Conservation (phyloP, 1,140 invertebrate species). For the Apis florea region DNA sequence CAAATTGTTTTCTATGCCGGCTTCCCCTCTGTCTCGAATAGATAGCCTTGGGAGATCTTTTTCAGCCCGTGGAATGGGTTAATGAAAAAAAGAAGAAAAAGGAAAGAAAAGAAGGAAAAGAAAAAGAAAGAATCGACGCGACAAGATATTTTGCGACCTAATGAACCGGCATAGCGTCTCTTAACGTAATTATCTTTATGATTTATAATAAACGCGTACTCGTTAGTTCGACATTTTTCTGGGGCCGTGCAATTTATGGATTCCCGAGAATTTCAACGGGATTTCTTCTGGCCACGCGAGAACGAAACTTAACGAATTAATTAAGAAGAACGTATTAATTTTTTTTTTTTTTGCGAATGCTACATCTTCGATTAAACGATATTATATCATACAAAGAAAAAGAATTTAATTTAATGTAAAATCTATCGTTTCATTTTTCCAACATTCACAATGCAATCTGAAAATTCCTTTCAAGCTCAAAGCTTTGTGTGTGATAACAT, state of each 20-base stretch:
- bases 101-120: conserved; percentile 38
- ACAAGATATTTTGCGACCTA: conserved; percentile 56
- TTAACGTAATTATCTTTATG: conserved; percentile 63
- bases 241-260: background rate
- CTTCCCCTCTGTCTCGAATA: conserved; percentile 34
- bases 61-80: background rate
- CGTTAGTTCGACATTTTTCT: conserved; percentile 6
- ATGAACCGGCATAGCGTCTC: conserved; percentile 50
- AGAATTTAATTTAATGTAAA: too few species aligned
- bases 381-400: too few species aligned
- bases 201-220: conserved; percentile 53
- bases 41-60: conserved; percentile 54
- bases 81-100: conserved; percentile 38
- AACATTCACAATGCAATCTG: too few species aligned
- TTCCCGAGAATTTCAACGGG: background rate
- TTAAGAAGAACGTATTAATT: too few species aligned
- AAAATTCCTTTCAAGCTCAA: too few species aligned
- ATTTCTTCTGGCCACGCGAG: background rate
- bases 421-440: too few species aligned
- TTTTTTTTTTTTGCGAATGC: too few species aligned
- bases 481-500: too few species aligned
- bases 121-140: conserved; percentile 36
- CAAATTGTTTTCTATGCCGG: conserved; percentile 63
- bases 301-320: background rate
- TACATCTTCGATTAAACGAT: too few species aligned